phyloP scores from a whole-genome alignment of 1,140 invertebrate genomes.

The Caerostris extrusa region DNA sequence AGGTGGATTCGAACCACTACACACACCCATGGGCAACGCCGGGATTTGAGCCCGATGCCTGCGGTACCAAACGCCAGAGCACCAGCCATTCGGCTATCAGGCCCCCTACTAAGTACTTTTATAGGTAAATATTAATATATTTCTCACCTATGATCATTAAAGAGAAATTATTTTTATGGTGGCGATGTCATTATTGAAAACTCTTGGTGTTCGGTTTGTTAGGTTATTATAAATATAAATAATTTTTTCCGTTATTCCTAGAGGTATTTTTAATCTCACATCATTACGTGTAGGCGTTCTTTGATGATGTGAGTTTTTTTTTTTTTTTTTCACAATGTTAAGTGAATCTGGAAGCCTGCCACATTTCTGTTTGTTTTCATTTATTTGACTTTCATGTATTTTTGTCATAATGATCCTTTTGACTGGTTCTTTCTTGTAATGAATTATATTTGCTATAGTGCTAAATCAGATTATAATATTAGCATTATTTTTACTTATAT shows the following conservation, averaged over 20 bases:
- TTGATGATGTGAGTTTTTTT: neutral
- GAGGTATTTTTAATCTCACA: slow-evolving; percentile 15
- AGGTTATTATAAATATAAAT: slow-evolving; percentile 51
- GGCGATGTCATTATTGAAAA: slow-evolving; percentile 65
- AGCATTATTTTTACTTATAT: no score
- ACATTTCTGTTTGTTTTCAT: neutral
- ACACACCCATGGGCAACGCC: no score
- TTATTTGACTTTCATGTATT: no score
- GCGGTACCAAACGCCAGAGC: no score
- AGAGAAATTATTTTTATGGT: slow-evolving; percentile 65
- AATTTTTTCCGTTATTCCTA: neutral
- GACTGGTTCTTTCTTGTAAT: no score
- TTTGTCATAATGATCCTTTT: no score
- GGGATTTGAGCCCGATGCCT: no score
- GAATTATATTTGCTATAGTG: no score
- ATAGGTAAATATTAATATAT: neutral
- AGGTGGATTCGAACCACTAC: no score
- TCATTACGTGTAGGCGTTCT: slow-evolving; percentile 50
- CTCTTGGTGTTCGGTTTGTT: slow-evolving; percentile 51
- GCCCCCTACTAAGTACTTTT: no score
- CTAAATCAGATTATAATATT: no score
- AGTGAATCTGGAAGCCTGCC: slow-evolving; percentile 5
- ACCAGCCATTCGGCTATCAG: no score
- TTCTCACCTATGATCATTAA: slow-evolving; percentile 72
- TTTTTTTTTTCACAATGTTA: neutral